Conservation (phyloP, 2,113 vertebrate species). For the Clinocottus analis region DNA sequence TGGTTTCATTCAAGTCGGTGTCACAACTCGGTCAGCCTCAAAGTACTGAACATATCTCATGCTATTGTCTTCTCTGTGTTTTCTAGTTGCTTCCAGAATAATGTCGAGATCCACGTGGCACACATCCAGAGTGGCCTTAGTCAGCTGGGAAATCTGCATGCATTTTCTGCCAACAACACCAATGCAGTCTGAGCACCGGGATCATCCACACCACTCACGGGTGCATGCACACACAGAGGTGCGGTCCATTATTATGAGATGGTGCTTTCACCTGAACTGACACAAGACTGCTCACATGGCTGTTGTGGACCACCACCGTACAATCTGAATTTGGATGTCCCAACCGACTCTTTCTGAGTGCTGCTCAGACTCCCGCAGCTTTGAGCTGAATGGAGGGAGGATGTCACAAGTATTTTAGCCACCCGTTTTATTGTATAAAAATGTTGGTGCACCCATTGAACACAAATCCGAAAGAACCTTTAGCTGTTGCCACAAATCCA, state of each 20-base stretch:
- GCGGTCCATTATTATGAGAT: conserved; percentile 16
- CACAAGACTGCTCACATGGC: not conserved
- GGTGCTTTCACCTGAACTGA: conserved; percentile 60
- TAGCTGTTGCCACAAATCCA: conserved; percentile 43
- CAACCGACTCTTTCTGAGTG: conserved; percentile 16
- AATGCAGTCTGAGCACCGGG: conserved; percentile 89
- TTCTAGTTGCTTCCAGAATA: conserved; percentile 97
- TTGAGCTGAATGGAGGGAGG: conserved; percentile 8
- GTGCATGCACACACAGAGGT: conserved; percentile 12
- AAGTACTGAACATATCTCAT: not conserved
- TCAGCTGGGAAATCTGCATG: conserved; percentile 98
- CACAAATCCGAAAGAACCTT: conserved; percentile 53
- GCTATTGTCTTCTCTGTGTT: conserved; percentile 25
- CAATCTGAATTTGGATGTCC: conserved; percentile 54
- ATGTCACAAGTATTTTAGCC: conserved; percentile 47
- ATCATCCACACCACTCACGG: conserved; percentile 14
- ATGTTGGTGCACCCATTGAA: conserved; percentile 61
- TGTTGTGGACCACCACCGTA: conserved; percentile 13
- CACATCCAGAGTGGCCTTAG: conserved; percentile 99
- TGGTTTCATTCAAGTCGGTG: too few species aligned
- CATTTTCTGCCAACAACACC: conserved; percentile 97
- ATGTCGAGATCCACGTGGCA: conserved; percentile 98
- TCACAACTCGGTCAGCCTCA: too few species aligned
- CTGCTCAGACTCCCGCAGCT: conserved; percentile 32
- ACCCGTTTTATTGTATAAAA: conserved; percentile 59